Evolutionary conservation across 1,140 invertebrate genomes (phyloP).

Genomic region (Drosophila novamexicana): DNA sequence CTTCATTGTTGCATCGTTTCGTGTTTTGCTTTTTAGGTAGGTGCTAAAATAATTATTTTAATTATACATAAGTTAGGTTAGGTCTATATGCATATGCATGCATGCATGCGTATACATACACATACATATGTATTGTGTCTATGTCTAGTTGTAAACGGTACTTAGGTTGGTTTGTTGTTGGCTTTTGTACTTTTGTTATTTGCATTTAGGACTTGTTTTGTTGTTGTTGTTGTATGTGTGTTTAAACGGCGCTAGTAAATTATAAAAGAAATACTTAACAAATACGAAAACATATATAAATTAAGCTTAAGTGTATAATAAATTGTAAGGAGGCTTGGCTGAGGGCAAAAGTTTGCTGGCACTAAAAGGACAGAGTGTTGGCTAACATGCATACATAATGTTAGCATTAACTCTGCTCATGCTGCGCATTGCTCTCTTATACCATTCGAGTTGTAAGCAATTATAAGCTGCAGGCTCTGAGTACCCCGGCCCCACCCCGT

Average conservation of each 20-base stretch:
- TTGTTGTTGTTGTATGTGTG: slow-evolving; percentile 33
- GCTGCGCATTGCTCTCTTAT: slow-evolving; percentile 1
- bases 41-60: slow-evolving; percentile 64
- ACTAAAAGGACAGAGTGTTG: slow-evolving; percentile 4
- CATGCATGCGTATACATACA: slow-evolving; percentile 6
- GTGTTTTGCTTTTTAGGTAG: slow-evolving; percentile 52
- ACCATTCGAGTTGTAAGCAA: neutral
- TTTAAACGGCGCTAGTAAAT: slow-evolving; percentile 61
- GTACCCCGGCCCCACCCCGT: neutral
- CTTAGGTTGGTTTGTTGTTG: slow-evolving; percentile 83
- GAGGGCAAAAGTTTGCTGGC: slow-evolving; percentile 61
- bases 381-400: neutral
- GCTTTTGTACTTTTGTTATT: slow-evolving; percentile 83
- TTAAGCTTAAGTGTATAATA: slow-evolving; percentile 36
- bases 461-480: neutral
- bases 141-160: slow-evolving; percentile 78
- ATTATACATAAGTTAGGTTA: slow-evolving; percentile 52
- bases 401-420: slow-evolving; percentile 6
- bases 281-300: slow-evolving; percentile 66
- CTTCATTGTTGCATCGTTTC: slow-evolving; percentile 34
- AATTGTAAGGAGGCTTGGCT: slow-evolving; percentile 55
- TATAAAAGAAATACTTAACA: slow-evolving; percentile 75
- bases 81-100: slow-evolving; percentile 20
- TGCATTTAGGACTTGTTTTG: slow-evolving; percentile 80
- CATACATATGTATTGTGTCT: slow-evolving; percentile 39